Evolutionary conservation across 1,140 invertebrate species (phyloP).

Genomic region (Cylas formicarius): DNA sequence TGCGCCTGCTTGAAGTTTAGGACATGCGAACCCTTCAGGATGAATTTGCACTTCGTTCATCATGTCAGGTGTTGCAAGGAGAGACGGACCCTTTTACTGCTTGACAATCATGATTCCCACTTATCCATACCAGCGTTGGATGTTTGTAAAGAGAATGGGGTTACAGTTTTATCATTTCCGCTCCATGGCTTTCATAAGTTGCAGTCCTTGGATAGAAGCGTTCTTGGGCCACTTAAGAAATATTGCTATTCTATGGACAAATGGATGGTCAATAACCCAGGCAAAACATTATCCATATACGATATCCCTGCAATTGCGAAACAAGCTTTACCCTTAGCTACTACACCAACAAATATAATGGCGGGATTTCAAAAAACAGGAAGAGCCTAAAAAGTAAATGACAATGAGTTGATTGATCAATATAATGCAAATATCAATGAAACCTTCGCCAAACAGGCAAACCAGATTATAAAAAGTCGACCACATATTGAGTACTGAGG

Average conservation of each 20-base stretch:
- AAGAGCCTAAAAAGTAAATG: too few relatives aligned
- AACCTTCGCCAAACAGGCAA: too few relatives aligned
- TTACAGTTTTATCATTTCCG: constrained; percentile 36
- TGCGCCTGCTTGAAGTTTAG: too few relatives aligned
- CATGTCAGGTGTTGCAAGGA: too few relatives aligned
- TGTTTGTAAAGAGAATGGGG: constrained; percentile 34
- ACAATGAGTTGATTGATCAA: too few relatives aligned
- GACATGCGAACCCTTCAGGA: too few relatives aligned
- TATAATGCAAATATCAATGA: too few relatives aligned
- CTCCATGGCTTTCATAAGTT: constrained; percentile 40
- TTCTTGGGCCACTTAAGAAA: constrained; percentile 40
- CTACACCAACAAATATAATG: constrained; percentile 42
- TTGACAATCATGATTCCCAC: constrained; percentile 24
- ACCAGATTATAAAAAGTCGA: too few relatives aligned
- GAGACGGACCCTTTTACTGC: too few relatives aligned
- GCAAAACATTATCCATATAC: constrained; percentile 45
- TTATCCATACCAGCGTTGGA: constrained; percentile 28
- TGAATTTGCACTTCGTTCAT: too few relatives aligned
- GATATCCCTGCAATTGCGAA: constrained; percentile 41
- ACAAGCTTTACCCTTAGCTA: constrained; percentile 37
- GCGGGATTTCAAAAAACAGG: constrained; percentile 41
- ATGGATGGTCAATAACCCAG: constrained; percentile 43
- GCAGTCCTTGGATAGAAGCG: constrained; percentile 37
- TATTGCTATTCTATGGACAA: constrained; percentile 36
- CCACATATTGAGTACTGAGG: too few relatives aligned